Base-by-base conservation (phyloP, 1,140 invertebrate genomes). In the Pogonus chalceus region DNA sequence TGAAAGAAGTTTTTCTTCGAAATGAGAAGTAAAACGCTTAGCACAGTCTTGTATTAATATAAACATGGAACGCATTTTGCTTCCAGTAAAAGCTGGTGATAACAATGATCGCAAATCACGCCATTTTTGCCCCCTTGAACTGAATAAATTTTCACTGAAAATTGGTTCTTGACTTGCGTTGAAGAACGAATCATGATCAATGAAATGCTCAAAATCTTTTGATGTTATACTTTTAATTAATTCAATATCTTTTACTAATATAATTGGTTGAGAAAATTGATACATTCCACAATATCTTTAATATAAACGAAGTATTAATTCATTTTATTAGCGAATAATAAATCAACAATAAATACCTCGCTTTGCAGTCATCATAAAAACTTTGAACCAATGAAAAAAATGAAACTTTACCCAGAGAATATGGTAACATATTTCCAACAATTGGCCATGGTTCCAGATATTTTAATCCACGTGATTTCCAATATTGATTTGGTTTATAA, bases 91-190 rank as follows among this genome's bases (percentile, higher is more conserved):
- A 0, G 69, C 60, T 0, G 73, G 73, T 35, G 59, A 69, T 14
- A 76, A 50, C 1, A 66, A 56, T 4, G 63, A 57, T 21, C 74
- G 57, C 21, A 73, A 63, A 16, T 65, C 59, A 2, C 66, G 67
- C 74, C 73, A 76, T 46, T 65, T 63, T 24, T 70, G 61, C 64
- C 79, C 56, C 79, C 68, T 71, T 60, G 81, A 69, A 2, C 69
- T 58, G 14, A 73, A 69, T 2, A 81, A 51, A 58, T 72, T 76
- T 3, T 53, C 65, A 16, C 56, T 58, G 18, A 67, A 66, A 12
- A 68, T 1, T n/a, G 58, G 52, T 35, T 69, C 67, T 1, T 50
- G 20, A 18, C 50, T 31, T 21, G 54, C 48, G 7, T 52, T n/a
- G 0, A 61, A 26, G 14, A 65, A 46, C 1, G 0, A n/a, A 12